phyloP scores from a whole-genome alignment of 30 jellyfish, hydroid and myxozoan genomes.

The Hydractinia symbiolongicarpus region DNA sequence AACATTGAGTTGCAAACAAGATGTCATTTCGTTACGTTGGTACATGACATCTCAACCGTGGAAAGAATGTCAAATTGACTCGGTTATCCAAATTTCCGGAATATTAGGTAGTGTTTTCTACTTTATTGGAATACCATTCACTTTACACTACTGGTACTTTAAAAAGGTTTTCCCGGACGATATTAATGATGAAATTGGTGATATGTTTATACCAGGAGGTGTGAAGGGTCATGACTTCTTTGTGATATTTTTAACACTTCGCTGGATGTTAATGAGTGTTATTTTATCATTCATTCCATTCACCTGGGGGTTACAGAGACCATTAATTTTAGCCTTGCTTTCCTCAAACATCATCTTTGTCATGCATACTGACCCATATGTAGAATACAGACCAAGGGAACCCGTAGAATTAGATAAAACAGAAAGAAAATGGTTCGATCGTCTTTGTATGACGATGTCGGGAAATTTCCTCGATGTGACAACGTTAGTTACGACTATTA shows the following conservation, averaged over 20 bases:
- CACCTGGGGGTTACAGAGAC: slow-evolving; percentile 94
- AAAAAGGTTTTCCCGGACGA: slow-evolving; percentile 72
- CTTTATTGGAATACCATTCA: slow-evolving; percentile 88
- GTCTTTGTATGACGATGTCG: slow-evolving; percentile 66
- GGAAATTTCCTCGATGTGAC: slow-evolving; percentile 75
- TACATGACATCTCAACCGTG: slow-evolving; percentile 98
- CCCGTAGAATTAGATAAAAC: slow-evolving; percentile 58
- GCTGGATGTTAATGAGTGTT: slow-evolving; percentile 86
- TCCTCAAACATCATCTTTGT: slow-evolving; percentile 66
- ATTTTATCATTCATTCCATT: slow-evolving; percentile 76
- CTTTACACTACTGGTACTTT: slow-evolving; percentile 87
- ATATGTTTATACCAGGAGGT: slow-evolving; percentile 86
- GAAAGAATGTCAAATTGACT: slow-evolving; percentile 68
- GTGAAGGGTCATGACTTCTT: slow-evolving; percentile 52
- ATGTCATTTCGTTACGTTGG: slow-evolving; percentile 58
- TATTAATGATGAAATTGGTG: slow-evolving; percentile 64
- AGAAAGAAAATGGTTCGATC: slow-evolving; percentile 82
- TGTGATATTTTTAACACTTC: slow-evolving; percentile 62
- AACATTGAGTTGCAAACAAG: slow-evolving; percentile 84
- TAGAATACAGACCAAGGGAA: slow-evolving; percentile 61
- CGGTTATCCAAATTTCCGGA: slow-evolving; percentile 83
- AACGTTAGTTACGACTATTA: slow-evolving; percentile 64
- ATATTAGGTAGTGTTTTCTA: slow-evolving; percentile 76
- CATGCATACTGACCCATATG: slow-evolving; percentile 68
- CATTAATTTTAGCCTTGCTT: slow-evolving; percentile 57